Conservation (phyloP, 2,888 invertebrate genomes). For the Agriopis marginaria region DNA sequence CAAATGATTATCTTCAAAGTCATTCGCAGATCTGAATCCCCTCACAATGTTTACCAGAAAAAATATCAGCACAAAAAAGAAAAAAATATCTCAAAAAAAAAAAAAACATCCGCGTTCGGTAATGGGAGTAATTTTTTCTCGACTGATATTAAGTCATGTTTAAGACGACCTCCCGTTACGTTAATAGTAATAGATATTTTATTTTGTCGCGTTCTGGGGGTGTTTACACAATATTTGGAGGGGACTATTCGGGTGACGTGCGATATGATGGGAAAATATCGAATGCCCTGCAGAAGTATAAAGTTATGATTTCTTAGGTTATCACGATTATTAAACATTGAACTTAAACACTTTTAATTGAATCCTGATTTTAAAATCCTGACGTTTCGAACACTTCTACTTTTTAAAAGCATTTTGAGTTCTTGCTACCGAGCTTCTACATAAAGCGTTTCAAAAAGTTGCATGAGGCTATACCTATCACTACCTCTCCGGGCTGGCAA, state of each 20-base stretch:
- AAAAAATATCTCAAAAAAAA: constrained; percentile 44
- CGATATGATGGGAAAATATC: constrained; percentile 31
- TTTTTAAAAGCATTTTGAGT: too few relatives aligned
- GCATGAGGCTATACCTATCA: too few relatives aligned
- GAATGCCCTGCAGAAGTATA: neutral
- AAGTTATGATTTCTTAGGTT: neutral
- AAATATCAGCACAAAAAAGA: constrained; percentile 45
- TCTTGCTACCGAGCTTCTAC: too few relatives aligned
- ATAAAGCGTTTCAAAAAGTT: too few relatives aligned
- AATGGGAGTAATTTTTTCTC: constrained; percentile 84
- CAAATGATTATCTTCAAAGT: constrained; percentile 55
- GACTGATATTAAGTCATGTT: constrained; percentile 87
- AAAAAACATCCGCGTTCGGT: constrained; percentile 58
- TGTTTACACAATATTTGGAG: constrained; percentile 76
- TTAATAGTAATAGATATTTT: constrained; percentile 87
- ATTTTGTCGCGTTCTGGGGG: constrained; percentile 81
- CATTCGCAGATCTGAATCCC: constrained; percentile 55
- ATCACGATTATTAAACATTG: too few relatives aligned
- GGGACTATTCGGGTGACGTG: constrained; percentile 53
- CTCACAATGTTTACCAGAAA: constrained; percentile 50
- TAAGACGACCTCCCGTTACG: constrained; percentile 85
- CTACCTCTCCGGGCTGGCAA: too few relatives aligned
- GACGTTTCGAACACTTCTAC: too few relatives aligned
- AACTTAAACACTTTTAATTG: too few relatives aligned
- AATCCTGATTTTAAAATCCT: too few relatives aligned